A percentile compares a stretch with the other conserved stretches of the same genome.
These are phyloP conservation scores for Astropecten irregularis DNA, from an alignment of 53 echinoderm and acorn worm species.

Conservation along the genomic window DNA sequence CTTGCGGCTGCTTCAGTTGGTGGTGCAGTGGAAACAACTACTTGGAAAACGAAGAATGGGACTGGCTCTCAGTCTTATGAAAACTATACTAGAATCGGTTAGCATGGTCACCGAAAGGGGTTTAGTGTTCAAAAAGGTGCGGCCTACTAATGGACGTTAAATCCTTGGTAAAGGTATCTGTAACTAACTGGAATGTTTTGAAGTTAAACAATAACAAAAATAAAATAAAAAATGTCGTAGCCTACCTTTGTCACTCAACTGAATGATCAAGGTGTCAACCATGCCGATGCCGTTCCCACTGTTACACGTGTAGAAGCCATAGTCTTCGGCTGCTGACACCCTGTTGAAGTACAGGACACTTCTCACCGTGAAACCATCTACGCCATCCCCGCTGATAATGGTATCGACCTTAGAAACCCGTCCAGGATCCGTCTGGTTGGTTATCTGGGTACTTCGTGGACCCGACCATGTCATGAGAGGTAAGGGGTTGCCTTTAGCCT, in stretches of 20 bases:
- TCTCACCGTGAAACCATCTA: not conserved
- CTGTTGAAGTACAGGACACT: not conserved
- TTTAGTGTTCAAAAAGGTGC: too few species aligned
- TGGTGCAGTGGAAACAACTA: too few species aligned
- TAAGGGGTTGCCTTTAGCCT: not conserved
- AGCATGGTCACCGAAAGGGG: too few species aligned
- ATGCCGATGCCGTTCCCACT: not conserved
- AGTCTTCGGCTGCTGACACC: constrained; percentile 2
- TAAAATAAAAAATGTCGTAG: too few species aligned
- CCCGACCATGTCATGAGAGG: not conserved
- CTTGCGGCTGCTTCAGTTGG: too few species aligned
- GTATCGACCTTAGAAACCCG: not conserved
- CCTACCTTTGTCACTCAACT: not conserved
- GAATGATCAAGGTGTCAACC: not conserved
- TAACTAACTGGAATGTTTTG: too few species aligned
- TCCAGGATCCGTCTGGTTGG: not conserved
- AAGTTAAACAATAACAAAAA: too few species aligned
- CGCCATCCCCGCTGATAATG: not conserved
- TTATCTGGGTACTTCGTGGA: not conserved
- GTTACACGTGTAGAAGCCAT: not conserved
- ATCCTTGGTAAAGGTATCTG: too few species aligned
- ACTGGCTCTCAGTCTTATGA: too few species aligned
- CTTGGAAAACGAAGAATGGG: too few species aligned
- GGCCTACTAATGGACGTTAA: too few species aligned
- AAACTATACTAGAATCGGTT: too few species aligned